phyloP scores from a whole-genome alignment of 2,797 vertebrate species.

The Mus spretus region DNA sequence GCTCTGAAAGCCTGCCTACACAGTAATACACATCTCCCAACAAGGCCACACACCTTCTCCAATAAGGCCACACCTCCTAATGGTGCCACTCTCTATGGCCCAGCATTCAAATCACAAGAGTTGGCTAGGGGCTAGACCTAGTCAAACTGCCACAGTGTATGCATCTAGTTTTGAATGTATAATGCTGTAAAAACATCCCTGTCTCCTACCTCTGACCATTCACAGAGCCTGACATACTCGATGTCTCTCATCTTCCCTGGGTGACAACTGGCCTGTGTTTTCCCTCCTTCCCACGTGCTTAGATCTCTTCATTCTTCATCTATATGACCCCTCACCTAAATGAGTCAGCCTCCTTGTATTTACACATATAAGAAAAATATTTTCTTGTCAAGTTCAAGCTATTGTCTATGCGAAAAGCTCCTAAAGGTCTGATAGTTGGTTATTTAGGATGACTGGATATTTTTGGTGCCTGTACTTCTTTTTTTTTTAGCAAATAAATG shows the following conservation, averaged over 20 bases:
- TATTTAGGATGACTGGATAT: slow-evolving; percentile 23
- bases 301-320: background rate
- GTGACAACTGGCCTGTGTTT: background rate
- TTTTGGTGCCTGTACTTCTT: background rate
- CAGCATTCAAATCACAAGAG: background rate
- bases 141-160: background rate
- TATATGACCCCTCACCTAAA: background rate
- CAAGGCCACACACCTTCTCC: background rate
- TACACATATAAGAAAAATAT: background rate
- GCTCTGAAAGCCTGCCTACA: background rate
- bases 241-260: background rate
- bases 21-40: background rate
- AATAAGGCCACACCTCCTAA: background rate
- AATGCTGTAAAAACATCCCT: background rate
- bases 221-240: background rate
- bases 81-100: background rate
- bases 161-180: background rate
- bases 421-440: background rate
- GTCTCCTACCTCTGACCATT: background rate
- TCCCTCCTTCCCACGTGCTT: background rate
- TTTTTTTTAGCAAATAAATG: slow-evolving; percentile 2
- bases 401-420: slow-evolving; percentile 1
- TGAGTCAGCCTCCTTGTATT: background rate
- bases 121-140: background rate
- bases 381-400: background rate